Base-by-base conservation (phyloP, 2,113 vertebrate species). In the Ciconia stormi region DNA sequence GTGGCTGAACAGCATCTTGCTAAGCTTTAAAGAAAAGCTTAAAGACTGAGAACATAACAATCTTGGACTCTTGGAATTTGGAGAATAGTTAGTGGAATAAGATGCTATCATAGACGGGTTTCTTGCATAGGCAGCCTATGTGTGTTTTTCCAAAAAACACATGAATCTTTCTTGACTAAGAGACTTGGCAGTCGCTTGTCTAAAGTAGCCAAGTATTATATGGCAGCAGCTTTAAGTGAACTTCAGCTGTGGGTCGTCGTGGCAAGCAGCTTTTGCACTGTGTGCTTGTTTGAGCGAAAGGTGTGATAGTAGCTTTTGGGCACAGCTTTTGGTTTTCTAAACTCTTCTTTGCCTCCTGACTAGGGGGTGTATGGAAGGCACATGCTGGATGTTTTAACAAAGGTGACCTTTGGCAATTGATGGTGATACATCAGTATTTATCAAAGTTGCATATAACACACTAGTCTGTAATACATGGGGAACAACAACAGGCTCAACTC, bases 401-500 rank as follows among this genome's bases (percentile, higher is more conserved):
- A 84, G 40, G 66, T 83, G 72, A 44, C 34, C 58, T 78, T 1
- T 29, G 19, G 40, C 52, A 46, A 7, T 32, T 71, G 38, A 17
- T 66, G 59, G 26, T 47, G 36, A n/a, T 30, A 4, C 38, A 14
- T 69, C 20, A 8, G 23, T 27, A 8, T 42, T 66, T 59, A 40
- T 30, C 2, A 0, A 76, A 66, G 38, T 21, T 36, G 40, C 9
- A 3, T 53, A 5, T 59, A 32, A 42, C 13, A 6, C 2, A 2
- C 18, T 59, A 22, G 46, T 49, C 56, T 42, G 10, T 56, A 40
- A 46, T 25, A 13, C 9, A 3, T 14, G 26, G 34, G 22, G 73
- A 80, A 12, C 16, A 65, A 16, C 12, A 81, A 13, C 32, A 76
- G n/a, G 56, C 29, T 63, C 17, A 40, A 23, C 34, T 82, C 34